phyloP scores from a whole-genome alignment of 2,888 invertebrate genomes.

The Acleris cristana region DNA sequence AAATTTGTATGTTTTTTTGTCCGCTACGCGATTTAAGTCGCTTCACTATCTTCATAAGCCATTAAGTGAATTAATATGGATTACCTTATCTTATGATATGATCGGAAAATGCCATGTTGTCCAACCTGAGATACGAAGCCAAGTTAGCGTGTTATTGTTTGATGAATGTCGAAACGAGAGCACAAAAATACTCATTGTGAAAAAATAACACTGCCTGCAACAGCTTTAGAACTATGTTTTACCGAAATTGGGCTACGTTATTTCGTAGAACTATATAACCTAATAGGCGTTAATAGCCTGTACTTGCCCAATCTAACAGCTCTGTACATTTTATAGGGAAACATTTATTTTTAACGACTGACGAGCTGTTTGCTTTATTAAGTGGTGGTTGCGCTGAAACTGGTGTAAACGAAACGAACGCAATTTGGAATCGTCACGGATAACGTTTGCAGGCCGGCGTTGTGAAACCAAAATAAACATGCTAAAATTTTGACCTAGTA shows the following conservation, averaged over 20 bases:
- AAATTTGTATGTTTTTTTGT: too few species aligned
- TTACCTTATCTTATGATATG: too few species aligned
- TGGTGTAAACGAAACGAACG: constrained; percentile 36
- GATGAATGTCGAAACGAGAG: too few species aligned
- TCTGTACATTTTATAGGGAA: constrained; percentile 11
- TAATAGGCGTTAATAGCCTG: not conserved
- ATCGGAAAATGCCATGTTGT: too few species aligned
- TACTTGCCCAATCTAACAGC: not conserved
- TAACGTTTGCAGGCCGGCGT: constrained; percentile 26
- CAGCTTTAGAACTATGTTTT: too few species aligned
- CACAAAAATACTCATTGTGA: too few species aligned
- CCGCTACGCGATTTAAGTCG: too few species aligned
- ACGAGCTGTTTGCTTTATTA: constrained; percentile 30
- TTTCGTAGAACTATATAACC: not conserved
- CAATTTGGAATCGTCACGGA: constrained; percentile 37
- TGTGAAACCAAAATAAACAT: constrained; percentile 37
- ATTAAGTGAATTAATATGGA: too few species aligned
- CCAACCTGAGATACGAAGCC: too few species aligned
- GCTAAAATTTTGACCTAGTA: constrained; percentile 27
- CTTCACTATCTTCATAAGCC: too few species aligned
- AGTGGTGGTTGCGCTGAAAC: constrained; percentile 27
- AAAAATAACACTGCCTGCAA: too few species aligned
- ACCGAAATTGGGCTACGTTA: not conserved
- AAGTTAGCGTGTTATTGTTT: too few species aligned
- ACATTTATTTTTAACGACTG: constrained; percentile 20